Evolutionary conservation across 1,140 invertebrate genomes (phyloP).

Genomic region (Polypedilum vanderplanki): DNA sequence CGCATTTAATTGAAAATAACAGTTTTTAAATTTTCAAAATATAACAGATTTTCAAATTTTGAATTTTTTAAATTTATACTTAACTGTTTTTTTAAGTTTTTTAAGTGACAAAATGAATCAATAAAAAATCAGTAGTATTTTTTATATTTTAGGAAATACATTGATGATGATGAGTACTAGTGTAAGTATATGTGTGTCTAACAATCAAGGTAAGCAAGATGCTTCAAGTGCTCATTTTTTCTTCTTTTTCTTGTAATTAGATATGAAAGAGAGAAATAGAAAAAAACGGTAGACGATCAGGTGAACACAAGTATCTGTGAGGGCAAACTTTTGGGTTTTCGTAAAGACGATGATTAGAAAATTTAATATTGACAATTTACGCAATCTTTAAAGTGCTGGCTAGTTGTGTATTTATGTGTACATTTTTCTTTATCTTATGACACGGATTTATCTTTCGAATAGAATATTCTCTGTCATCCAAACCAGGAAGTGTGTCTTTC

Average conservation of each 20-base stretch:
- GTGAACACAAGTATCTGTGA: background rate
- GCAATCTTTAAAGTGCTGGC: background rate
- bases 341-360: conserved; percentile 5
- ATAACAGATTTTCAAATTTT: too few species aligned
- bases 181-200: background rate
- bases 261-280: background rate
- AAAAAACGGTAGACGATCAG: conserved; percentile 5
- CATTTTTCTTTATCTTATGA: too few species aligned
- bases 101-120: too few species aligned
- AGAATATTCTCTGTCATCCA: too few species aligned
- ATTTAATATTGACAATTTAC: conserved; percentile 2
- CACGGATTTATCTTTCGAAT: too few species aligned
- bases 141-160: conserved; percentile 13
- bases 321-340: background rate
- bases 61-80: too few species aligned
- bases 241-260: background rate
- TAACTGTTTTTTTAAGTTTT: too few species aligned
- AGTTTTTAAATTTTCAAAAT: too few species aligned
- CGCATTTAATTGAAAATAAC: too few species aligned
- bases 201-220: conserved; percentile 25
- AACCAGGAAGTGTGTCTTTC: too few species aligned
- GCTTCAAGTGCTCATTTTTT: conserved; percentile 14
- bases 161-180: background rate
- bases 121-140: background rate
- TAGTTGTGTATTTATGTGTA: background rate